Conservation (phyloP, 2,888 invertebrate genomes). For the Ectobius pallidus region DNA sequence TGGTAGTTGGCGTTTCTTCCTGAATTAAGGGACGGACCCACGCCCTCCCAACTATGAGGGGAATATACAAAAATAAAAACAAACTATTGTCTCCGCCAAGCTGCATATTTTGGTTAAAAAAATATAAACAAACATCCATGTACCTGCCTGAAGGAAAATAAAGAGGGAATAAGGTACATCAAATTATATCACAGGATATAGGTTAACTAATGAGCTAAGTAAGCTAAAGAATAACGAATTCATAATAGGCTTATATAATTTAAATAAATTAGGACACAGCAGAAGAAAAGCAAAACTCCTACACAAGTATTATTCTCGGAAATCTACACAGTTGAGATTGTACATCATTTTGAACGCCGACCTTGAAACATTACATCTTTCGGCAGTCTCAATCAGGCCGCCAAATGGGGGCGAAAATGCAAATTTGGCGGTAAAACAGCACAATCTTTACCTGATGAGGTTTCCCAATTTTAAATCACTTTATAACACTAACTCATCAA, state of each 20-base stretch:
- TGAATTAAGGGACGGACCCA: constrained; percentile 31
- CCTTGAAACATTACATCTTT: constrained; percentile 4
- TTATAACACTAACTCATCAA: background rate
- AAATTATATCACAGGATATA: constrained; percentile 7
- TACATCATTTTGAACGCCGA: background rate
- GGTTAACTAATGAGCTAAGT: constrained; percentile 14
- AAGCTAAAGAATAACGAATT: no score
- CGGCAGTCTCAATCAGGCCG: background rate
- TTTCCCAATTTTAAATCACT: background rate
- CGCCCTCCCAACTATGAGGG: constrained; percentile 38
- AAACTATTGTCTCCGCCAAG: constrained; percentile 34
- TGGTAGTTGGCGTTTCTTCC: constrained; percentile 30
- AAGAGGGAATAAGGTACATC: constrained; percentile 29
- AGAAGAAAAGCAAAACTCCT: no score
- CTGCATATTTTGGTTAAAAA: constrained; percentile 34
- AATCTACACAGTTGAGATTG: no score
- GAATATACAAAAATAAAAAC: constrained; percentile 38
- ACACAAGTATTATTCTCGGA: no score
- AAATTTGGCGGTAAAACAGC: constrained; percentile 5
- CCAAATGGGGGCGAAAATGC: background rate
- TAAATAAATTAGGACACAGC: no score
- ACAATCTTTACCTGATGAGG: no score
- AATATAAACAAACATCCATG: constrained; percentile 32
- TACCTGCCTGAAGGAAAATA: constrained; percentile 38
- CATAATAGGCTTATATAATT: no score